A percentile compares a stretch with the other conserved stretches of the same genome.
phyloP scores from a whole-genome alignment of 2,888 invertebrate genomes.

The Leptopterna dolabrata region DNA sequence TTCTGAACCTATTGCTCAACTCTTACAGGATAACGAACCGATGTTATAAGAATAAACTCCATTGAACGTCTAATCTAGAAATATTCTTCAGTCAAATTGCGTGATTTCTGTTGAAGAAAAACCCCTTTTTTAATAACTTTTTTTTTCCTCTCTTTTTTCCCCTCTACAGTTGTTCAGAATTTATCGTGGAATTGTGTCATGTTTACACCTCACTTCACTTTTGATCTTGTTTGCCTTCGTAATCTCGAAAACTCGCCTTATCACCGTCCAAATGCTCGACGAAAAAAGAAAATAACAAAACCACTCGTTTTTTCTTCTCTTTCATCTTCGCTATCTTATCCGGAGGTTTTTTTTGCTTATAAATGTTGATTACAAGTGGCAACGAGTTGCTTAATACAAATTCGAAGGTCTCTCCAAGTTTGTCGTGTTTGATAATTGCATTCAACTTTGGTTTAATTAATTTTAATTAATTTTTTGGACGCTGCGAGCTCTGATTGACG shows the following conservation, averaged over 20 bases:
- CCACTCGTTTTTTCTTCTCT: neutral
- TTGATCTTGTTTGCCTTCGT: neutral
- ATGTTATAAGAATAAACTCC: no score
- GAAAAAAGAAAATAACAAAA: neutral
- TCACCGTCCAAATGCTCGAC: neutral
- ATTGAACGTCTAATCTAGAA: no score
- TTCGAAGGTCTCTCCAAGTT: neutral
- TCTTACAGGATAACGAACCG: no score
- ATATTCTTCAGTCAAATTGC: neutral
- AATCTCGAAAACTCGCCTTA: neutral
- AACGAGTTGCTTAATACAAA: neutral
- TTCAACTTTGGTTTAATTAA: no score
- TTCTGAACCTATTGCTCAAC: no score
- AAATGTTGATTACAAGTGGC: neutral
- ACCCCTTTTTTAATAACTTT: neutral
- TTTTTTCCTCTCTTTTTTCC: neutral
- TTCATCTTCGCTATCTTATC: neutral
- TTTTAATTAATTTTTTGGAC: no score
- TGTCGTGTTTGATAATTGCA: no score
- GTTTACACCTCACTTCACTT: slow-evolving; percentile 10
- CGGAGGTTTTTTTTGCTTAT: neutral
- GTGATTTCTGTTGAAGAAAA: neutral
- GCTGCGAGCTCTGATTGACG: no score
- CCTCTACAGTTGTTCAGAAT: neutral
- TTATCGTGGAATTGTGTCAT: neutral